Evolutionary conservation across 2,113 vertebrate species (phyloP).

Genomic region (Hyperopisus bebe): DNA sequence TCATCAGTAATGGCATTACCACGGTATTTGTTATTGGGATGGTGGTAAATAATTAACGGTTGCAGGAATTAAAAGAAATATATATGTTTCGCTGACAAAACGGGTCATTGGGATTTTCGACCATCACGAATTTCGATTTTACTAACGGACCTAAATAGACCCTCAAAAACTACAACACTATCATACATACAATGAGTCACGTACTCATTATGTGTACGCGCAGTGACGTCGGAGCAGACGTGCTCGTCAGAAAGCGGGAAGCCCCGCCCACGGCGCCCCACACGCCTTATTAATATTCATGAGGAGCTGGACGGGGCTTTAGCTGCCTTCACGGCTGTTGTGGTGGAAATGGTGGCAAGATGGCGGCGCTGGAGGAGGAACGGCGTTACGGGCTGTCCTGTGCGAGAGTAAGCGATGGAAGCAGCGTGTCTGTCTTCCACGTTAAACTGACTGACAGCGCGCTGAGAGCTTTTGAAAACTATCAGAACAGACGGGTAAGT

Average conservation of each 20-base stretch:
- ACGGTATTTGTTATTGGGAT: not conserved
- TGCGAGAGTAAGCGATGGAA: slow-evolving; percentile 61
- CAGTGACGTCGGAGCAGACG: not conserved
- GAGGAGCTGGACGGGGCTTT: slow-evolving; percentile 17
- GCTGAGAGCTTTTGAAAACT: slow-evolving; percentile 70
- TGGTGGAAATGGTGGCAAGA: slow-evolving; percentile 65
- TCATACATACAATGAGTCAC: not conserved
- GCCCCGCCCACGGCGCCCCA: not conserved
- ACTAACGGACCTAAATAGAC: not conserved
- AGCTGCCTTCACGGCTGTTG: slow-evolving; percentile 28
- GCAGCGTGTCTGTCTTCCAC: slow-evolving; percentile 75
- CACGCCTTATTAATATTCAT: slow-evolving; percentile 50
- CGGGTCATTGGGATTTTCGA: not conserved
- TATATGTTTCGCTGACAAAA: not conserved
- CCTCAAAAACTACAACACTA: not conserved
- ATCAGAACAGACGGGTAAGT: slow-evolving; percentile 68
- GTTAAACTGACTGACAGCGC: slow-evolving; percentile 90
- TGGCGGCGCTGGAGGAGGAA: slow-evolving; percentile 75
- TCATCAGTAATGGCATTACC: not conserved
- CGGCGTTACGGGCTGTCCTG: slow-evolving; percentile 76
- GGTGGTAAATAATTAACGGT: not conserved
- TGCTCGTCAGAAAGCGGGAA: not conserved
- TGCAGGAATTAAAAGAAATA: not conserved
- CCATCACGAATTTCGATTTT: not conserved
- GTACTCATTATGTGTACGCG: not conserved